These are phyloP conservation scores for Sycophila texana DNA, from an alignment of 2,888 invertebrate genomes.

Conservation along the genomic window DNA sequence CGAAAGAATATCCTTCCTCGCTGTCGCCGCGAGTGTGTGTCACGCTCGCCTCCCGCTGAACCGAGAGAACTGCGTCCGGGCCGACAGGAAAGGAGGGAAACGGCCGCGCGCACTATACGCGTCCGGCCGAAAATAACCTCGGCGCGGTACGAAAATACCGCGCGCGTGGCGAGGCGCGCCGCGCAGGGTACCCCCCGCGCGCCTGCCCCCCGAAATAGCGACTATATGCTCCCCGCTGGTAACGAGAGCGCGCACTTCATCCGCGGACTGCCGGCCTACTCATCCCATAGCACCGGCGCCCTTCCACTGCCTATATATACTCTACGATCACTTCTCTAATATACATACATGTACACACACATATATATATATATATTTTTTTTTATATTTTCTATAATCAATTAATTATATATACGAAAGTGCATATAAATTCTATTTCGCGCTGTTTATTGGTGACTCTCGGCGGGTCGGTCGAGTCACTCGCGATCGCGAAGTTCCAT, in stretches of 20 bases:
- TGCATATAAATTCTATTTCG: too few species aligned
- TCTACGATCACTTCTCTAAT: too few species aligned
- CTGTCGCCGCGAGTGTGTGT: not conserved
- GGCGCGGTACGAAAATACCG: not conserved
- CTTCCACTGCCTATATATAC: too few species aligned
- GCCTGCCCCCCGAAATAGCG: not conserved
- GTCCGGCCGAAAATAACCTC: constrained; percentile 3
- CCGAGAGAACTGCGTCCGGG: too few species aligned
- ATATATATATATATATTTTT: not conserved
- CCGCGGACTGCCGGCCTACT: too few species aligned
- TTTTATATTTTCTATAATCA: too few species aligned
- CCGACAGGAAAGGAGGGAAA: too few species aligned
- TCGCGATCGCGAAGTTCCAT: not conserved
- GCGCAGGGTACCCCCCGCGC: not conserved
- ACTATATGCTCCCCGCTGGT: not conserved
- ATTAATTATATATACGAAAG: too few species aligned
- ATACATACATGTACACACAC: not conserved
- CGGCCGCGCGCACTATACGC: not conserved
- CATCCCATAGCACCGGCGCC: too few species aligned
- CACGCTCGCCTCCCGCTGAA: too few species aligned
- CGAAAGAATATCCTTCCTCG: not conserved
- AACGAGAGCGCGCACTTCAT: not conserved
- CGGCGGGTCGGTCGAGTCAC: not conserved
- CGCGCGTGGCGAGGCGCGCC: not conserved
- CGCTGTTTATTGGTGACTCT: too few species aligned